Conservation (phyloP, 2,113 vertebrate genomes). For the Synodontis membranacea region DNA sequence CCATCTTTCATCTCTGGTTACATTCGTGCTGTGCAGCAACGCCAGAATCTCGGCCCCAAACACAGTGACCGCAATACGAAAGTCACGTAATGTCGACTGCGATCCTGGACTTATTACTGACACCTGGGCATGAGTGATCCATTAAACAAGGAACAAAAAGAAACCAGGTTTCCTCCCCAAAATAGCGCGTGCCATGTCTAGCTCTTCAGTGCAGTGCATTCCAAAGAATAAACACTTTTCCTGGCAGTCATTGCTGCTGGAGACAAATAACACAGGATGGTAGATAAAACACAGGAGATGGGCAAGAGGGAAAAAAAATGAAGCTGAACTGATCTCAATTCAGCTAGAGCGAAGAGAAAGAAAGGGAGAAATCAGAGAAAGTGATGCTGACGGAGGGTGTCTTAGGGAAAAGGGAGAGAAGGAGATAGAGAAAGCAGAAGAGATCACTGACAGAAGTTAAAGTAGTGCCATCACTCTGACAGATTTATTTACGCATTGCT, state of each 20-base stretch:
- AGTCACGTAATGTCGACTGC: no score
- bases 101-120: background rate
- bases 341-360: slow-evolving; percentile 24
- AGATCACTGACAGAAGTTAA: slow-evolving; percentile 49
- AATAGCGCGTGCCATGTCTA: background rate
- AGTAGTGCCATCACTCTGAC: slow-evolving; percentile 42
- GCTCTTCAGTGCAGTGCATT: background rate
- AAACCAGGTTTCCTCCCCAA: background rate
- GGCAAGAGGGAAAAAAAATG: slow-evolving; percentile 19
- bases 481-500: slow-evolving; percentile 42
- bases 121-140: background rate
- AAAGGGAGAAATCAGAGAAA: background rate
- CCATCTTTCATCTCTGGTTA: background rate
- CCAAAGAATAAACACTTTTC: slow-evolving; percentile 26
- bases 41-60: background rate
- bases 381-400: no score
- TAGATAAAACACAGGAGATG: slow-evolving; percentile 1
- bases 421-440: slow-evolving; percentile 20
- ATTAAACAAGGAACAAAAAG: background rate
- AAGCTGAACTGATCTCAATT: slow-evolving; percentile 50
- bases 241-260: slow-evolving; percentile 1
- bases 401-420: background rate
- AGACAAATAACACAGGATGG: slow-evolving; percentile 20
- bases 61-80: background rate
- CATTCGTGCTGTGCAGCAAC: background rate